phyloP scores from a whole-genome alignment of 2,113 vertebrate species.

The Hirundichthys speculiger region DNA sequence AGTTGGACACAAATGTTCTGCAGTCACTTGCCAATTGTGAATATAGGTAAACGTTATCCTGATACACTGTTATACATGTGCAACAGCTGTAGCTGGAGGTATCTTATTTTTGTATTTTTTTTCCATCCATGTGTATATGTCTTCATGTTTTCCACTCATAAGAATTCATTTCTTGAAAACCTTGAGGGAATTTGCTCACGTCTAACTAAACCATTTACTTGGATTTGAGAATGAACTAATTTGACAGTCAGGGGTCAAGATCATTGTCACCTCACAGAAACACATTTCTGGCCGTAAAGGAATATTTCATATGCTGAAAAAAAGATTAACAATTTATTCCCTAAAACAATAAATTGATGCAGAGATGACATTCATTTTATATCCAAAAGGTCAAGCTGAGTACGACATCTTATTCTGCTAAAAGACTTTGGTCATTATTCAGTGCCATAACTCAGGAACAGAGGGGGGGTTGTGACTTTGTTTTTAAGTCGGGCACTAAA shows the following conservation, averaged over 20 bases:
- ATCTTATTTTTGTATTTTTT: neutral
- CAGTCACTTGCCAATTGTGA: neutral
- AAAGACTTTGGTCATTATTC: neutral
- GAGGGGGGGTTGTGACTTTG: neutral
- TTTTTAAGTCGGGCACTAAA: neutral
- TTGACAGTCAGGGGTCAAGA: neutral
- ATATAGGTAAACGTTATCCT: neutral
- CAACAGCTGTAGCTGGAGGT: neutral
- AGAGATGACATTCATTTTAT: conserved; percentile 10
- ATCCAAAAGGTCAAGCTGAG: neutral
- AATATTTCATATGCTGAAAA: neutral
- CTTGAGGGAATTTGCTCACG: neutral
- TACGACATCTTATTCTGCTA: neutral
- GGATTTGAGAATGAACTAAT: neutral
- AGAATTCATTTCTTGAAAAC: too few relatives aligned
- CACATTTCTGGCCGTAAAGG: neutral
- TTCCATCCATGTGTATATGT: neutral
- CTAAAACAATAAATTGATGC: neutral
- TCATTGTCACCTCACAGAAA: neutral
- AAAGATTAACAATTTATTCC: neutral
- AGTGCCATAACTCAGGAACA: neutral
- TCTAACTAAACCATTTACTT: neutral
- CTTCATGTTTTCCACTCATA: neutral
- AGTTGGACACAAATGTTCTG: neutral
- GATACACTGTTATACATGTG: neutral